Percentiles rank a stretch among this genome's conserved stretches.
Evolutionary conservation across 2,888 invertebrate species (phyloP).

Genomic region (Dynastes grantii): DNA sequence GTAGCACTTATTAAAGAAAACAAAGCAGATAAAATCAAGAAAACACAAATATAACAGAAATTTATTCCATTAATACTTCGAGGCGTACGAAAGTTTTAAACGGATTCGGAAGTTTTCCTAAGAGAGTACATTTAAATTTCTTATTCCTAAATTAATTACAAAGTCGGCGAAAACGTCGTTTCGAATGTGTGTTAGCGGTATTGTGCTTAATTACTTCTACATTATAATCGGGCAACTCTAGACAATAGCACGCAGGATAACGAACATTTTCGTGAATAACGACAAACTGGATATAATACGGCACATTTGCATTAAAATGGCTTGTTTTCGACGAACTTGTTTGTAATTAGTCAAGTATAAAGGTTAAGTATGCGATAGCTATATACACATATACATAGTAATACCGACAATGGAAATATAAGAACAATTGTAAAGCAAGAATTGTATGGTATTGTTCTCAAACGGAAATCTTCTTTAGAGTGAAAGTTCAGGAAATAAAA

Average conservation of each 20-base stretch:
- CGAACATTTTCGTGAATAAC: not conserved
- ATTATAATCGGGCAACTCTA: conserved; percentile 18
- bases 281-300: not conserved
- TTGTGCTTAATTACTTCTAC: conserved; percentile 22
- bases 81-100: not conserved
- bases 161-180: not conserved
- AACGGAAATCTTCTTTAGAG: too few relatives aligned
- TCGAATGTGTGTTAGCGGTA: not conserved
- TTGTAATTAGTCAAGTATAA: not conserved
- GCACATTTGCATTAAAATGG: conserved; percentile 16
- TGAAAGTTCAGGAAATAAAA: too few relatives aligned
- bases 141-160: conserved; percentile 19
- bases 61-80: conserved; percentile 21
- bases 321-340: not conserved
- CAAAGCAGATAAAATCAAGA: not conserved
- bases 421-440: too few relatives aligned
- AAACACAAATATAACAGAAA: conserved; percentile 1
- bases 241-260: not conserved
- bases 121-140: conserved; percentile 17
- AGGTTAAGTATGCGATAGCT: not conserved
- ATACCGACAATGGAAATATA: too few relatives aligned
- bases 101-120: not conserved
- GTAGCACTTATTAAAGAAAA: too few relatives aligned
- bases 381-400: too few relatives aligned
- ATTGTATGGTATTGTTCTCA: too few relatives aligned